phyloP scores from a whole-genome alignment of 1,140 invertebrate species.

The Eriosoma lanigerum region DNA sequence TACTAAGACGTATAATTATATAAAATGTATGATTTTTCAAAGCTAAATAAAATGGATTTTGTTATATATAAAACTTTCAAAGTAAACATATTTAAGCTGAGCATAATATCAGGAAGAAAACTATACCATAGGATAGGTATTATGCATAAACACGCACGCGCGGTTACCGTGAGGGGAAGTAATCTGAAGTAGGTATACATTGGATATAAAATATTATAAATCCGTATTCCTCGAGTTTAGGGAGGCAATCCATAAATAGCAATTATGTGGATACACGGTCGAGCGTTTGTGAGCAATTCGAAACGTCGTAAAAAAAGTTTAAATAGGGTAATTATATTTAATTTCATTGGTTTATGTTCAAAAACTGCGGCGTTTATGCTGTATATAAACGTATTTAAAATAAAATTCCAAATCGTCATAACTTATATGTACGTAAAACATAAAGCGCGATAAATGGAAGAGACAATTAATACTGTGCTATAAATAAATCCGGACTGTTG shows the following conservation, averaged over 20 bases:
- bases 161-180: no score
- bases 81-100: no score
- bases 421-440: neutral
- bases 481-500: neutral
- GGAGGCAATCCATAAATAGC: neutral
- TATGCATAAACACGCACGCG: no score
- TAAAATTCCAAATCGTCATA: neutral
- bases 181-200: neutral
- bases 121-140: no score
- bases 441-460: neutral
- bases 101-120: no score
- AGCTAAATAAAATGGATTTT: no score
- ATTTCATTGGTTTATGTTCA: neutral
- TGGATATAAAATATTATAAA: neutral
- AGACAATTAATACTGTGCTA: neutral
- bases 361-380: neutral
- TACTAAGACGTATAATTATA: no score
- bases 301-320: conserved; percentile 40
- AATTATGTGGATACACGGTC: neutral
- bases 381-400: neutral
- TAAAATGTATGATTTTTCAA: no score
- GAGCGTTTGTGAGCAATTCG: neutral
- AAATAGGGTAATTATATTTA: conserved; percentile 2
- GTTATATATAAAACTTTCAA: no score
- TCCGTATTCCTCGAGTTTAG: neutral